Evolutionary conservation across 2,113 vertebrate species (phyloP).

Genomic region (Austrofundulus limnaeus): DNA sequence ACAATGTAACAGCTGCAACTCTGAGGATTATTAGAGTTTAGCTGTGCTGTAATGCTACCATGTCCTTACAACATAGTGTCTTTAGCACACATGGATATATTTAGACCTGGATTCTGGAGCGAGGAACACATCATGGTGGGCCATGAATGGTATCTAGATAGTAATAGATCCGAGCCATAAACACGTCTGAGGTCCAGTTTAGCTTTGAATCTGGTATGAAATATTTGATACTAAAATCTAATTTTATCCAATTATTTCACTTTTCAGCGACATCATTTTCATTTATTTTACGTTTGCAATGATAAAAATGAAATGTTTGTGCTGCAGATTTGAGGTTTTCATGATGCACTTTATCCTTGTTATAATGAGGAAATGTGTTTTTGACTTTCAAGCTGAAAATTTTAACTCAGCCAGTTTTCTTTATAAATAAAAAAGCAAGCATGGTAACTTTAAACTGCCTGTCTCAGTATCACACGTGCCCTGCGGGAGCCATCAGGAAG

Average conservation of each 20-base stretch:
- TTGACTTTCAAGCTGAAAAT: background rate
- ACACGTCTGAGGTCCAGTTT: slow-evolving; percentile 18
- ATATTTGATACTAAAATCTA: background rate
- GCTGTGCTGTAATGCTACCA: background rate
- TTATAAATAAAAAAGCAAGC: background rate
- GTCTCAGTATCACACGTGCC: background rate
- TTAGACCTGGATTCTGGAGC: background rate
- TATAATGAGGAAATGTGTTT: too few relatives aligned
- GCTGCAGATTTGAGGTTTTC: too few relatives aligned
- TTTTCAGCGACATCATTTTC: too few relatives aligned
- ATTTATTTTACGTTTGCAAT: too few relatives aligned
- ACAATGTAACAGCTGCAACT: background rate
- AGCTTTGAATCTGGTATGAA: too few relatives aligned
- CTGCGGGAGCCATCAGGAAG: background rate
- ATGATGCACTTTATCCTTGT: too few relatives aligned
- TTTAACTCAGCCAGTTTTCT: too few relatives aligned
- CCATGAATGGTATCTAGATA: slow-evolving; percentile 15
- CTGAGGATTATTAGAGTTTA: slow-evolving; percentile 5
- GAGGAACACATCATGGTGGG: slow-evolving; percentile 10
- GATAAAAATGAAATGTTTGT: too few relatives aligned
- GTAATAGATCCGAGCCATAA: slow-evolving; percentile 5
- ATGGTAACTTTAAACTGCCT: slow-evolving; percentile 1
- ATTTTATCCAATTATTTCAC: too few relatives aligned
- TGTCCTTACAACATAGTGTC: slow-evolving; percentile 18
- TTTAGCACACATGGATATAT: slow-evolving; percentile 26